phyloP scores from a whole-genome alignment of 2,113 vertebrate species.

The Anser brachyrhynchus region DNA sequence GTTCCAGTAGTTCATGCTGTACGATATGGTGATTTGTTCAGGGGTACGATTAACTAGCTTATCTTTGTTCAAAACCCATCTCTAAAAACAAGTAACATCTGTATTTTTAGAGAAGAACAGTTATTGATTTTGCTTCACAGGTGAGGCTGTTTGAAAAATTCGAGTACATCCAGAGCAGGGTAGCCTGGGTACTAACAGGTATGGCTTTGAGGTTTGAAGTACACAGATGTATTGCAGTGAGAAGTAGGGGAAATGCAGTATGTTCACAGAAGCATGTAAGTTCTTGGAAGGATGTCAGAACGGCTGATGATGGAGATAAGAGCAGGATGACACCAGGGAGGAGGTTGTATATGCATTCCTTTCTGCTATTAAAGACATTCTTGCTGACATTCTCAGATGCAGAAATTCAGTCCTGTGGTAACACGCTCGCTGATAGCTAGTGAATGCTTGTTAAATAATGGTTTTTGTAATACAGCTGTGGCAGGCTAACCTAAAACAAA shows the following conservation, averaged over 20 bases:
- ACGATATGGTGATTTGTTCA: background rate
- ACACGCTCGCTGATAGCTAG: background rate
- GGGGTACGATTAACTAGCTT: background rate
- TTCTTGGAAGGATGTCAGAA: background rate
- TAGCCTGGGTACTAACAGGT: background rate
- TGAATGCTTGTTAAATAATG: background rate
- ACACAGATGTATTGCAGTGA: background rate
- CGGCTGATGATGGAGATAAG: background rate
- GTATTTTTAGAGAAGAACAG: background rate
- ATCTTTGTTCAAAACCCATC: background rate
- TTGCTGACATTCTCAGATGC: background rate
- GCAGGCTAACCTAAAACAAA: background rate
- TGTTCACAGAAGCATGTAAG: background rate
- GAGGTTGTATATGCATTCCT: background rate
- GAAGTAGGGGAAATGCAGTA: background rate
- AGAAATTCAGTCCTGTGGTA: background rate
- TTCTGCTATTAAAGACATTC: background rate
- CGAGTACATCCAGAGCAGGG: rapidly evolving
- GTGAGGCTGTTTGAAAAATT: background rate
- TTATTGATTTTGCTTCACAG: background rate
- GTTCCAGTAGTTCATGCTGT: background rate
- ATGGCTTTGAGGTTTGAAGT: background rate
- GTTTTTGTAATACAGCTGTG: background rate
- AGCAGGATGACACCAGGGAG: background rate
- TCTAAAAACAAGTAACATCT: background rate